phyloP scores from a whole-genome alignment of 2,888 invertebrate genomes.

The Xylota sylvarum region DNA sequence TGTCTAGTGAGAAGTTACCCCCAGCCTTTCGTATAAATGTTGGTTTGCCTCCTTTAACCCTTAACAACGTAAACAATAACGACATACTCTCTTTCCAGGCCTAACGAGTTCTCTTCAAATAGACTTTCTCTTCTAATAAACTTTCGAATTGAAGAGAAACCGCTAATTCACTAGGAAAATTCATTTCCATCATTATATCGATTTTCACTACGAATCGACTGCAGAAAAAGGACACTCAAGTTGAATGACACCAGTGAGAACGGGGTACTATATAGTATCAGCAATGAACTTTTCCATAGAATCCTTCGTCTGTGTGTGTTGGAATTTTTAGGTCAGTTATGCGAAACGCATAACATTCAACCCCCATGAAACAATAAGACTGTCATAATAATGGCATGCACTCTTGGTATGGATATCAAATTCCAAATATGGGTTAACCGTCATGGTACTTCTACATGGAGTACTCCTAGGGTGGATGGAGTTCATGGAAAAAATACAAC shows the following conservation, averaged over 20 bases:
- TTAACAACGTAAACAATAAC: constrained; percentile 64
- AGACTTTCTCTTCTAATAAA: constrained; percentile 32
- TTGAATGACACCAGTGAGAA: constrained; percentile 70
- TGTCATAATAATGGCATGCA: constrained; percentile 23
- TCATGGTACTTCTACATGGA: background rate
- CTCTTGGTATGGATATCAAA: background rate
- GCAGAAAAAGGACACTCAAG: constrained; percentile 68
- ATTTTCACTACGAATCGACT: constrained; percentile 59
- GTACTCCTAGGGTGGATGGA: too few species aligned
- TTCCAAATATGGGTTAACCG: constrained; percentile 27
- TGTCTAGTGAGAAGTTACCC: constrained; percentile 23
- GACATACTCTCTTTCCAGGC: constrained; percentile 19
- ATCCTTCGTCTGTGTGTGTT: constrained; percentile 21
- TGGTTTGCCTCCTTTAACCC: constrained; percentile 16
- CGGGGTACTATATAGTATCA: constrained; percentile 13
- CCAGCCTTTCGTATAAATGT: background rate
- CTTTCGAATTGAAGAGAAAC: constrained; percentile 14
- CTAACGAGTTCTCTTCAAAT: constrained; percentile 6
- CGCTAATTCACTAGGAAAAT: constrained; percentile 35
- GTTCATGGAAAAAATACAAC: too few species aligned
- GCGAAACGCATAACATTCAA: constrained; percentile 37
- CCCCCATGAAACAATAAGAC: constrained; percentile 17
- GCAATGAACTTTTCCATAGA: constrained; percentile 27
- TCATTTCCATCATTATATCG: constrained; percentile 69
- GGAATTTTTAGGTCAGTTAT: constrained; percentile 69